These are phyloP conservation scores for Calephelis nemesis DNA, from an alignment of 1,140 invertebrate species.

Conservation along the genomic window DNA sequence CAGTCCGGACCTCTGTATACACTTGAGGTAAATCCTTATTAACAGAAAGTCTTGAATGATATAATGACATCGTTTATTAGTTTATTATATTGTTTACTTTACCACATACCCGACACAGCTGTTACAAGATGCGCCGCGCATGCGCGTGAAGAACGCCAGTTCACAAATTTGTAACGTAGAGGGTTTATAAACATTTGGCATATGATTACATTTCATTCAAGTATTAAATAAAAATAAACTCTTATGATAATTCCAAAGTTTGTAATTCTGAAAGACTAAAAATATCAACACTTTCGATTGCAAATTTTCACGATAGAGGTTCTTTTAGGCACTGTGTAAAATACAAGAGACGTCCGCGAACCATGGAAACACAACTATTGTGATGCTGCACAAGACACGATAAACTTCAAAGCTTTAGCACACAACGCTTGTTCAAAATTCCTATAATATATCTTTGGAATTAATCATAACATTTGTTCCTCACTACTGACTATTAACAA, in stretches of 20 bases:
- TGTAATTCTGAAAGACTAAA: slow-evolving; percentile 58
- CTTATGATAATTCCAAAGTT: slow-evolving; percentile 60
- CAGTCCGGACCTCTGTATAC: too few relatives aligned
- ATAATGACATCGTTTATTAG: slow-evolving; percentile 52
- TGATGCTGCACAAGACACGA: not conserved
- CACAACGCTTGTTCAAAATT: slow-evolving; percentile 73
- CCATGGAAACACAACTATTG: not conserved
- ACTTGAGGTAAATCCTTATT: not conserved
- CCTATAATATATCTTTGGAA: slow-evolving; percentile 55
- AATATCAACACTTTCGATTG: slow-evolving; percentile 31
- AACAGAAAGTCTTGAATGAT: slow-evolving; percentile 36
- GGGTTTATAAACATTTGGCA: slow-evolving; percentile 67
- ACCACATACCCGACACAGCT: slow-evolving; percentile 41
- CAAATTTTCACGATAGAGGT: slow-evolving; percentile 49
- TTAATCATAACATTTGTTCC: slow-evolving; percentile 39
- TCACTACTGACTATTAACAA: slow-evolving; percentile 15
- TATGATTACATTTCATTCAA: slow-evolving; percentile 26
- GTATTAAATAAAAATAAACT: slow-evolving; percentile 44
- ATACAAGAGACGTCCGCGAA: slow-evolving; percentile 25
- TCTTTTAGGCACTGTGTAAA: slow-evolving; percentile 68
- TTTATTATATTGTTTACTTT: slow-evolving; percentile 38
- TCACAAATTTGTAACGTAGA: slow-evolving; percentile 40
- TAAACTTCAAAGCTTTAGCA: slow-evolving; percentile 31
- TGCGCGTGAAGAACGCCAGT: slow-evolving; percentile 6
- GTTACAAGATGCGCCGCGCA: slow-evolving; percentile 32